Base-by-base conservation (phyloP, 1,140 invertebrate genomes). In the Meloidogyne exigua region DNA sequence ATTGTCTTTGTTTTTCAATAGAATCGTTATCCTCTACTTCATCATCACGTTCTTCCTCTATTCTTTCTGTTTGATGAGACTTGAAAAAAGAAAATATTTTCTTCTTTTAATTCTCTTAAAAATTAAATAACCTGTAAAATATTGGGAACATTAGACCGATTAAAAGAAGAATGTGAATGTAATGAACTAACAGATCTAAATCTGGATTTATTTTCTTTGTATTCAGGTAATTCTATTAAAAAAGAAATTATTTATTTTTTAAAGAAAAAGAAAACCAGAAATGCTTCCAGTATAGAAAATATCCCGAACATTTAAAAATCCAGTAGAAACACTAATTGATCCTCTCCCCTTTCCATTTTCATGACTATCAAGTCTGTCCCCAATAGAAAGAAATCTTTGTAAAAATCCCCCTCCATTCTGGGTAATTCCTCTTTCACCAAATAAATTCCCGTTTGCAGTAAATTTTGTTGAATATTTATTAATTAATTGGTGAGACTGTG, bases 221-320 rank as follows among this genome's bases (percentile, higher is more conserved):
- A 90, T 84, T 88, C 88, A 28, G 89, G 89, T 23, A 92, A 88
- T 84, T 92, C 92, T 76, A 18, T 32, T 32, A 3, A 72, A 67
- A 65, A 64, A n/a, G n/a, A n/a, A n/a, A n/a, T n/a, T 21, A 25
- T 32, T 36, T 32, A 70, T 72, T 72, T 26, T 28, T 15, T 63
- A 72, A 68, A 21, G 13, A 26, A 39, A 39, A 7, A 39, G 10
- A 39, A 7, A 39, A 77, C 64, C 76, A 36, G 91, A 90, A 72
- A 94, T 88, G 83, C 92, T 93, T 73, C 93, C 93, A 82, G 92
- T 92, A 86, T 95, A 95, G 80, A 96, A 92, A 1, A 94, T 91
- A 87, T 96, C 94, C 65, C 92, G 92, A 26, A 93, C 89, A 84
- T 92, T 91, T 90, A 94, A 91, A n/a, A 93, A 91, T 25, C 93